Percentiles rank a stretch among this genome's conserved stretches.
Evolutionary conservation across 2,113 vertebrate species (phyloP).

Genomic region (Cromileptes altivelis): DNA sequence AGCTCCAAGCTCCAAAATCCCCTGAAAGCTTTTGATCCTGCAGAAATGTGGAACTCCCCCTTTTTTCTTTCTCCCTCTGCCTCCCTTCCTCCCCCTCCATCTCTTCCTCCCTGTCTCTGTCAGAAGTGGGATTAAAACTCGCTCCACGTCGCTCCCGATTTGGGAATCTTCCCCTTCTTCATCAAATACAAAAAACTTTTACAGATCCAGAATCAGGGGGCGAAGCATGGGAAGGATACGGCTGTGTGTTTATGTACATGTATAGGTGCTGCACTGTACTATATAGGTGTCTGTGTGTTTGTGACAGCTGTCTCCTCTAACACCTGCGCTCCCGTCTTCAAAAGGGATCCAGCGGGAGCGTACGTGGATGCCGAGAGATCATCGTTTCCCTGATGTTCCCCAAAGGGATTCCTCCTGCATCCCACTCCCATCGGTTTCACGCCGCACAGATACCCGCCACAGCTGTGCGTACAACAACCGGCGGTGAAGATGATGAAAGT

Average conservation of each 20-base stretch:
- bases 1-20: constrained; percentile 74
- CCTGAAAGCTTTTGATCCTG: constrained; percentile 79
- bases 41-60: constrained; percentile 71
- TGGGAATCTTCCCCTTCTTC: constrained; percentile 23
- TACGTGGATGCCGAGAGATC: constrained; percentile 52
- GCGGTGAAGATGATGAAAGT: constrained; percentile 72
- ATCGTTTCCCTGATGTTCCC: constrained; percentile 54
- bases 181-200: constrained; percentile 6
- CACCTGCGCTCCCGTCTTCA: constrained; percentile 56
- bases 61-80: constrained; percentile 12
- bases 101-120: constrained; percentile 18
- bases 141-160: constrained; percentile 28
- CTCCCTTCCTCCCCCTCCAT: not conserved
- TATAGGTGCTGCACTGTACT: constrained; percentile 36
- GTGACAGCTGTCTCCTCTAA: constrained; percentile 66
- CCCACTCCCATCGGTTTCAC: constrained; percentile 58
- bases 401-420: constrained; percentile 58
- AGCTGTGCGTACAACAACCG: constrained; percentile 40
- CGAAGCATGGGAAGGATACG: not conserved
- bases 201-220: constrained; percentile 11
- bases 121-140: constrained; percentile 59
- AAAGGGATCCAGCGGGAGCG: constrained; percentile 56
- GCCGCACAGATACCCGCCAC: constrained; percentile 4
- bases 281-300: constrained; percentile 35
- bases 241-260: not conserved